Evolutionary conservation across 2,888 invertebrate genomes (phyloP).

Genomic region (Pimpla rufipes): DNA sequence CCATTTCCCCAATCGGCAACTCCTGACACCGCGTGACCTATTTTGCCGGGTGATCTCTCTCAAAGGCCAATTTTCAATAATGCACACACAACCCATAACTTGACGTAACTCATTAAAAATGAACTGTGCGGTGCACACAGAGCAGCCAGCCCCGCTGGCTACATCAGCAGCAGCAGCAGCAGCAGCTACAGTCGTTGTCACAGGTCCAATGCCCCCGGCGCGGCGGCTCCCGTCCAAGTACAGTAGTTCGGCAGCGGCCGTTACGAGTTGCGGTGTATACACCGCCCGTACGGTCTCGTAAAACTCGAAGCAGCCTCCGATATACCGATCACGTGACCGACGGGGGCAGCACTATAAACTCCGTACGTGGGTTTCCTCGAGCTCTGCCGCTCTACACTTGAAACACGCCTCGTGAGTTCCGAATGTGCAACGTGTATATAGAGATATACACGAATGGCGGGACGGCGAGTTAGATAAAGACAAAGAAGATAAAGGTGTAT

Average conservation of each 20-base stretch:
- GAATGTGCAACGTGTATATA: not conserved
- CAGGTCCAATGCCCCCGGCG: slow-evolving; percentile 32
- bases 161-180: too few species aligned
- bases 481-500: not conserved
- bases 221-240: slow-evolving; percentile 1
- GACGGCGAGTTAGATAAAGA: too few species aligned
- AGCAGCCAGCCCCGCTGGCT: not conserved
- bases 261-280: slow-evolving; percentile 22
- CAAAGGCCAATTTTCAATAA: not conserved
- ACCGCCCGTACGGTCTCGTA: not conserved
- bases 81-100: not conserved
- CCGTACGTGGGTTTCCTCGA: not conserved
- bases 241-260: slow-evolving; percentile 4
- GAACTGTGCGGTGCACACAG: not conserved
- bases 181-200: slow-evolving; percentile 10
- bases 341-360: slow-evolving; percentile 6
- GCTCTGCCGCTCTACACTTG: not conserved
- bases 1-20: too few species aligned
- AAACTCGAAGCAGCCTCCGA: not conserved
- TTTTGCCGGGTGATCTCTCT: too few species aligned
- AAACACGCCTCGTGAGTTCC: not conserved
- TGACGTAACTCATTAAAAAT: slow-evolving; percentile 16
- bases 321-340: slow-evolving; percentile 16
- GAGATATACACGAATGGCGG: too few species aligned
- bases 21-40: too few species aligned